phyloP scores from a whole-genome alignment of 2,113 vertebrate species.

The Catharus fuscescens region DNA sequence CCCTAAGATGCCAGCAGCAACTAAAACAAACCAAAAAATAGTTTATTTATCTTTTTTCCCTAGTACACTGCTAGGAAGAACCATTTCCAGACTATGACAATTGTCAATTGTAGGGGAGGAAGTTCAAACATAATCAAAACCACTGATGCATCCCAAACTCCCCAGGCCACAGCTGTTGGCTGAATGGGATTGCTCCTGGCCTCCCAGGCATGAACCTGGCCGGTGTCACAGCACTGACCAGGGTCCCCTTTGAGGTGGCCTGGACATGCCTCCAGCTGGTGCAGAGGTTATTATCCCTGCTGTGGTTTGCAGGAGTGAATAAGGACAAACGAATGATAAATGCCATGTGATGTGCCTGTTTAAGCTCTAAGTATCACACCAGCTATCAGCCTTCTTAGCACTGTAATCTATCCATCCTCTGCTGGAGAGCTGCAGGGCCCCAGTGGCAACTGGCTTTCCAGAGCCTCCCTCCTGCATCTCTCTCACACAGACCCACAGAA shows the following conservation, averaged over 20 bases:
- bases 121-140: conserved; percentile 72
- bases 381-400: background rate
- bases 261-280: background rate
- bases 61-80: conserved; percentile 25
- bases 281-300: background rate
- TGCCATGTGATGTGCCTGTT: background rate
- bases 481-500: background rate
- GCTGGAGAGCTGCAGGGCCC: background rate
- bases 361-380: background rate
- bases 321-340: background rate
- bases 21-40: conserved; percentile 38
- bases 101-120: conserved; percentile 62
- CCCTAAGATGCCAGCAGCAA: conserved; percentile 37
- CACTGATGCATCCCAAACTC: conserved; percentile 20
- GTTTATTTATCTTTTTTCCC: conserved; percentile 54
- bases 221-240: background rate
- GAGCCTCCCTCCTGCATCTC: background rate
- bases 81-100: conserved; percentile 59
- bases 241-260: background rate
- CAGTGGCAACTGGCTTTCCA: background rate
- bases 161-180: conserved; percentile 17
- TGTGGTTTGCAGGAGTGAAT: background rate
- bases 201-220: background rate
- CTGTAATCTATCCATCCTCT: background rate
- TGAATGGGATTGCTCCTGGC: conserved; percentile 12